Evolutionary conservation across 2,113 vertebrate genomes (phyloP), one percentile per base, ranked within the genome.

Genomic region (Neogale vison): DNA sequence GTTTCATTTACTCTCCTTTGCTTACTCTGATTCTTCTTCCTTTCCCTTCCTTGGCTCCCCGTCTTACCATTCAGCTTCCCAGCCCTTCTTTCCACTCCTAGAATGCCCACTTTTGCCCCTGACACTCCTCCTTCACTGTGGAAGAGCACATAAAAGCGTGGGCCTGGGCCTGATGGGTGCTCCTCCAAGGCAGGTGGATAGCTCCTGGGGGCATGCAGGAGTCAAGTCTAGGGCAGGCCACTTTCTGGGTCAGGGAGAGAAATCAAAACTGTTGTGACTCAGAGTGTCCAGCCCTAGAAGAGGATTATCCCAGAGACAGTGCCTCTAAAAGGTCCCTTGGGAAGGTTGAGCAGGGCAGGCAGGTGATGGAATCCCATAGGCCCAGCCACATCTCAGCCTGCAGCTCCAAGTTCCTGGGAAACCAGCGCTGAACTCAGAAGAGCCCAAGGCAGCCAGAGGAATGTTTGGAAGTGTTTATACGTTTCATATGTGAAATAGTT

Each of bases 401-500:
- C 21, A 45, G 52, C 36, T n/a, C 34, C 1, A 24, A 65, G 42
- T 26, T 57, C 15, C 20, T 23, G 23, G 47, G 31, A 91, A 6
- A 7, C 17, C 0, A 2, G 31, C 2, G 2, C 12, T 26, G 59
- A 77, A 42, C 67, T 31, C 47, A 39, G 11, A 76, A 42, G 24
- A 79, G 45, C 15, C 39, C 3, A 3, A 4, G 61, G 63, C 47
- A 45, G 3, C 29, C 45, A 20, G n/a, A 3, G 5, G 26, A 15
- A 21, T 76, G 24, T 80, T 39, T 4, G 21, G 77, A 13, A 83
- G 15, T 36, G 9, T 69, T 23, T 50, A n/a, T 21, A 34, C 9
- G 69, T 72, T 91, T 76, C 14, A 80, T 81, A 55, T 91, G n/a
- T 23, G 76, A 97, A 92, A 74, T 92, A 23, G 63, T 90, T 79